Evolutionary conservation across 2,888 invertebrate species (phyloP), one percentile per base, ranked within the genome.

Genomic region (Lepidonotus clava): DNA sequence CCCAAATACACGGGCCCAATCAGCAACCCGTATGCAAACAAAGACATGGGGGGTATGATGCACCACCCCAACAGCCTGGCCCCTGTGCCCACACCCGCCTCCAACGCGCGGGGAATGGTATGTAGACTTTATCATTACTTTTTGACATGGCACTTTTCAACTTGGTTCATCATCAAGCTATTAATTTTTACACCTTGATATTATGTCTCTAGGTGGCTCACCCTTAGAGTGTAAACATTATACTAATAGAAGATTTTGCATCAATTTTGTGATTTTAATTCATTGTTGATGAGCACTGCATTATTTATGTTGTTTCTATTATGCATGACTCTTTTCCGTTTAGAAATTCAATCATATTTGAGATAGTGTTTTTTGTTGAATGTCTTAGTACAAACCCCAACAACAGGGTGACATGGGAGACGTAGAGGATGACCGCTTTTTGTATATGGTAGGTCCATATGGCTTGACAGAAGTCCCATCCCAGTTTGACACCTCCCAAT

Each of bases 71-170:
- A 91, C 83, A 88, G 91, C 32, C 90, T 90, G 80, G 91, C 91
- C 4, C 91, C 92, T 0, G 92, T 91, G 21, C 91, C 91, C 0
- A 92, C 92, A 1, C 91, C 92, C 0, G 85, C 86, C 36, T 86
- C 83, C n/a, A 53, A 87, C n/a, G 32, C 61, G 18, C 66, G 86
- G 61, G 84, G 84, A 41, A 51, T 71, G 71, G 71, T 71, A 71
- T 18, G 71, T 71, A n/a, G 11, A 61, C n/a, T n/a, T n/a, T n/a
- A n/a, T n/a, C n/a, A n/a, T n/a, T n/a, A n/a, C n/a, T n/a, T n/a
- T n/a, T n/a, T n/a, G n/a, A n/a, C n/a, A n/a, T n/a, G n/a, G n/a
- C n/a, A n/a, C 46, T 46, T 8, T 46, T 18, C 46, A 46, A 46
- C 46, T 46, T 46, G 46, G 46, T 46, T 18, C 18, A 46, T 46